Evolutionary conservation across 2,888 invertebrate genomes (phyloP), one percentile per base, ranked within the genome.

Genomic region (Drosophila mayaguana): DNA sequence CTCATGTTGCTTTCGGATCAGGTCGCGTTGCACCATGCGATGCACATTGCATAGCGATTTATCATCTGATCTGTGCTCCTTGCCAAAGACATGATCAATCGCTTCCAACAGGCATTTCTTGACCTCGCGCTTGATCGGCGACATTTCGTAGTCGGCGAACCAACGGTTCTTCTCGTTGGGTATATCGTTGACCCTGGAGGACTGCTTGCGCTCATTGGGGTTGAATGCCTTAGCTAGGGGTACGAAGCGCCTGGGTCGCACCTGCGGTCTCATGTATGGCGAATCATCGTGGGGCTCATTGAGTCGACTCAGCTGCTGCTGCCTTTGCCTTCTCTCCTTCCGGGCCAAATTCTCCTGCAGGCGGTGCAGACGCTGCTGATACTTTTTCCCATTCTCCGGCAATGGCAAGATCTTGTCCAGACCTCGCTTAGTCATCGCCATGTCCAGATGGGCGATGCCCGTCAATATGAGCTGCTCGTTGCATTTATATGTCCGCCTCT

Each of bases 381-480:
- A 18, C 34, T 75, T 78, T 36, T 63, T 78, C 2, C 90, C 72
- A 1, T 72, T 63, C 11, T 75, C 53, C 1, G 79, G 55, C 0
- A 67, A 79, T 22, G 93, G 93, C 51, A 93, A 61, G 36, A 93
- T 62, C 16, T 70, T 77, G 60, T 93, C 92, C 40, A 93, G 69
- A 68, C 90, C 92, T 4, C 91, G 80, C 64, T 93, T 55, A 0
- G 93, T 93, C 8, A 91, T 72, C 8, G 89, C 65, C 84, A 91
- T 91, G 56, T 93, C 93, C 51, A 93, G 76, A 67, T 92, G 92
- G 3, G 90, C 85, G 9, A 93, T 92, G 0, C 78, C 73, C 3
- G 93, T 88, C 42, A 92, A 67, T 18, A 93, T 64, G n/a, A 93
- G 20, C 70, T 92, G 92, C 50, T 93, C 92, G 57, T 93, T 93